Percentiles rank a stretch among this genome's conserved stretches.
Conservation (phyloP, 1,140 invertebrate genomes). For the Sarcophaga peregrina region DNA sequence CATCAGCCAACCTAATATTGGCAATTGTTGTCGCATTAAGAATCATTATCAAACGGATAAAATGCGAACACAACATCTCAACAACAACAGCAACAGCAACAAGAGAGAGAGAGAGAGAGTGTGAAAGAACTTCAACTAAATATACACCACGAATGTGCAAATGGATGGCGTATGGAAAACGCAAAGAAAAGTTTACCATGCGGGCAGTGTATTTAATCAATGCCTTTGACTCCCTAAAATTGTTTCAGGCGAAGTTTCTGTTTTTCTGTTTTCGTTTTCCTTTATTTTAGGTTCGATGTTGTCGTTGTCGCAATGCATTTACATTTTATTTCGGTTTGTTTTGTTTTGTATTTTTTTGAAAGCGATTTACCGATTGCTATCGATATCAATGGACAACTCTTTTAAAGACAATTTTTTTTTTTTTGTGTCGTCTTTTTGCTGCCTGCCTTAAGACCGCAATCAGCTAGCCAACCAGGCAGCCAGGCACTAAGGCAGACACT, state of each 20-base stretch:
- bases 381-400: slow-evolving; percentile 32
- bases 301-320: neutral
- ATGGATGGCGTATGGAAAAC: neutral
- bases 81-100: neutral
- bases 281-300: neutral
- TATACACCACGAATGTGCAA: no score
- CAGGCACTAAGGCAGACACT: neutral
- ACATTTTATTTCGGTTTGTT: neutral
- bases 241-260: neutral
- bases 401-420: slow-evolving; percentile 24
- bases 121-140: no score
- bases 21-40: slow-evolving; percentile 21
- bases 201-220: slow-evolving; percentile 15
- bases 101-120: no score
- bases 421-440: neutral
- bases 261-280: no score
- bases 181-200: neutral
- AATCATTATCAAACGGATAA: slow-evolving; percentile 4
- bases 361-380: slow-evolving; percentile 4
- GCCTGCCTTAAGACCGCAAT: slow-evolving; percentile 25
- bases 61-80: neutral
- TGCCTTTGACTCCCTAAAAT: neutral
- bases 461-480: slow-evolving; percentile 5
- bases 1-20: neutral
- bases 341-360: neutral